A percentile compares a stretch with the other conserved stretches of the same genome.
phyloP scores from a whole-genome alignment of 2,888 invertebrate species.

The Sarcophaga subvicina region DNA sequence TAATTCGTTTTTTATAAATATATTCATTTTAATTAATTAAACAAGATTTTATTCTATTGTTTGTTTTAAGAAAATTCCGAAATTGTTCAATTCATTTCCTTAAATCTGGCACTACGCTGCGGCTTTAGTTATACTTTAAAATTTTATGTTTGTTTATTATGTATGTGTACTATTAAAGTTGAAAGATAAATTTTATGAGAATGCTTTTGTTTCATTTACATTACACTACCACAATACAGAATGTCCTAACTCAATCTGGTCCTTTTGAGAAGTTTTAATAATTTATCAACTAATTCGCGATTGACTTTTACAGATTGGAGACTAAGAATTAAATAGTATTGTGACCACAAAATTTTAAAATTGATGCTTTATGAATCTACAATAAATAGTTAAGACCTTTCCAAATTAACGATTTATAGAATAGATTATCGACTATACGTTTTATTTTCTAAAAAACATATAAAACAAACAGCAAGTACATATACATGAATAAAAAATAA shows the following conservation, averaged over 20 bases:
- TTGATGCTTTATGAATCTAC: too few relatives aligned
- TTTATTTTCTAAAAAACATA: slow-evolving; percentile 4
- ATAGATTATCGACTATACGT: not conserved
- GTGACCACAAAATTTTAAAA: too few relatives aligned
- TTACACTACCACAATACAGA: not conserved
- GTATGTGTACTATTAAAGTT: slow-evolving; percentile 15
- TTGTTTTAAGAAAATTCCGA: slow-evolving; percentile 8
- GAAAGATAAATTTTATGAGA: not conserved
- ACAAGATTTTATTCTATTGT: slow-evolving; percentile 38
- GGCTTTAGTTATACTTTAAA: not conserved
- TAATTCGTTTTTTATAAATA: slow-evolving; percentile 79
- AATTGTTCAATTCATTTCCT: slow-evolving; percentile 57
- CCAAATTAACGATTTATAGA: not conserved
- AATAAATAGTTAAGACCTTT: not conserved
- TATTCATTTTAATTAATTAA: slow-evolving; percentile 12
- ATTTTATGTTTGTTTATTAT: not conserved
- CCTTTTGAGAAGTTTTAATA: too few relatives aligned
- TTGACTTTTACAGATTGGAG: too few relatives aligned
- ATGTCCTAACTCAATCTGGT: too few relatives aligned
- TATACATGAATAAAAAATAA: not conserved
- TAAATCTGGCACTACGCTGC: not conserved
- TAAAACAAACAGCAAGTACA: slow-evolving; percentile 1
- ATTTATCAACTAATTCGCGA: too few relatives aligned
- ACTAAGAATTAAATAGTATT: too few relatives aligned
- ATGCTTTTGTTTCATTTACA: not conserved